These are phyloP conservation scores for Dromas ardeola DNA, from an alignment of 2,113 vertebrate genomes.

Conservation along the genomic window DNA sequence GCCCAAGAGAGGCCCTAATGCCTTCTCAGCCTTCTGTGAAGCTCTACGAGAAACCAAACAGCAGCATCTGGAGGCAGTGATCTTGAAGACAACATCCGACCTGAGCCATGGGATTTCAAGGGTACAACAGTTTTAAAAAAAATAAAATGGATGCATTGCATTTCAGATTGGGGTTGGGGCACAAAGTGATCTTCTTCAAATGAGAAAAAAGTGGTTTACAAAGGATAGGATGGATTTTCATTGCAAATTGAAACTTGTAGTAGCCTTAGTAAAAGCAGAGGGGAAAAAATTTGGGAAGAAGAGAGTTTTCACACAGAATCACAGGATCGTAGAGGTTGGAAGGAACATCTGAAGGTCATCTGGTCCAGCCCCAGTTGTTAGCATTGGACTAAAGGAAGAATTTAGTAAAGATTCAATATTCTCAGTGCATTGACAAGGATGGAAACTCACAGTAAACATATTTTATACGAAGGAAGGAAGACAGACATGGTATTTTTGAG, in stretches of 20 bases:
- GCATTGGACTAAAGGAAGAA: neutral
- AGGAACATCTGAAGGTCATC: neutral
- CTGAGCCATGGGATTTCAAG: neutral
- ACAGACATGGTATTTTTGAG: neutral
- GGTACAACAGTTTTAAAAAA: slow-evolving; percentile 25
- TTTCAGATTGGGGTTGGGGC: neutral
- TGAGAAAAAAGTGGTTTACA: neutral
- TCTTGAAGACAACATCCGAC: slow-evolving; percentile 45
- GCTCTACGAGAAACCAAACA: slow-evolving; percentile 89
- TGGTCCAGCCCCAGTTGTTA: neutral
- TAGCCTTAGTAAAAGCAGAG: neutral
- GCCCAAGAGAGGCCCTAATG: slow-evolving; percentile 89
- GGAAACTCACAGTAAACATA: neutral
- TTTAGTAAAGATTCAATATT: neutral
- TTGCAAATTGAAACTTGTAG: neutral
- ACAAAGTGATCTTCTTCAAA: neutral
- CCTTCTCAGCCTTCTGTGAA: slow-evolving; percentile 87
- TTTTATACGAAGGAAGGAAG: neutral
- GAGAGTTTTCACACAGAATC: neutral
- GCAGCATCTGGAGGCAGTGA: slow-evolving; percentile 80
- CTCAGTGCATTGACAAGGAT: neutral
- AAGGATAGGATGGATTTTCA: neutral
- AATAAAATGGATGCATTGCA: neutral
- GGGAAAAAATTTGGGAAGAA: neutral
- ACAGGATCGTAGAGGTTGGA: neutral